These are phyloP conservation scores for Julus scandinavius DNA, from an alignment of 2,888 invertebrate genomes.

Conservation along the genomic window DNA sequence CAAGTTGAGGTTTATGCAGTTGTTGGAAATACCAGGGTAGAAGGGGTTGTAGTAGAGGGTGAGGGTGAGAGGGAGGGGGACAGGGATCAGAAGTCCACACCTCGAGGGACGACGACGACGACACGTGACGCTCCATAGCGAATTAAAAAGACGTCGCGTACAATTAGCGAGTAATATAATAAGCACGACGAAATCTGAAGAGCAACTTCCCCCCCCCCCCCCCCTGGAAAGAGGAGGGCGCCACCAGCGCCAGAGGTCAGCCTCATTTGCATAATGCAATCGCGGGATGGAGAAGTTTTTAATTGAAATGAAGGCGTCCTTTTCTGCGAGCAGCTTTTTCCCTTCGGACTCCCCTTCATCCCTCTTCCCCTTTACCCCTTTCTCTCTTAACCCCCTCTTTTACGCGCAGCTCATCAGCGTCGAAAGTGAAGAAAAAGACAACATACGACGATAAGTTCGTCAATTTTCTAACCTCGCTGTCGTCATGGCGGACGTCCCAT, in stretches of 20 bases:
- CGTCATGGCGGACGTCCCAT: background rate
- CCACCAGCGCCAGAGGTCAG: background rate
- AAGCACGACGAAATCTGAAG: slow-evolving; percentile 17
- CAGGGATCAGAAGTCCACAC: slow-evolving; percentile 1
- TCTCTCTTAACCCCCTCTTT: slow-evolving; percentile 48
- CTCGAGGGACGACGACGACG: background rate
- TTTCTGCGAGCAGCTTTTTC: background rate
- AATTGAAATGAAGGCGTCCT: background rate
- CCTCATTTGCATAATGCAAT: background rate
- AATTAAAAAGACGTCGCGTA: slow-evolving; percentile 33
- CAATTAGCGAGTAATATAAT: slow-evolving; percentile 33
- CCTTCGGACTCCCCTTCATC: slow-evolving; percentile 14
- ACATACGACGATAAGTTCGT: background rate
- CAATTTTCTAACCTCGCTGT: slow-evolving; percentile 18
- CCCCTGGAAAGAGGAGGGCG: background rate
- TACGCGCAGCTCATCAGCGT: slow-evolving; percentile 27
- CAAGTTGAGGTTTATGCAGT: background rate
- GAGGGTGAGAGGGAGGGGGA: background rate
- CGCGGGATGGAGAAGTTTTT: slow-evolving; percentile 8
- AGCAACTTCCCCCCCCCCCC: no score
- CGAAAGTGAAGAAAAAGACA: background rate
- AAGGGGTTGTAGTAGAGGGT: no score
- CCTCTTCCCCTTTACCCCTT: slow-evolving; percentile 47
- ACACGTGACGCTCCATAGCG: background rate
- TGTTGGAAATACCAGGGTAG: no score